Percentiles rank a stretch among this genome's conserved stretches.
phyloP scores from a whole-genome alignment of 1,140 invertebrate genomes.

The Neoseiulus cucumeris region DNA sequence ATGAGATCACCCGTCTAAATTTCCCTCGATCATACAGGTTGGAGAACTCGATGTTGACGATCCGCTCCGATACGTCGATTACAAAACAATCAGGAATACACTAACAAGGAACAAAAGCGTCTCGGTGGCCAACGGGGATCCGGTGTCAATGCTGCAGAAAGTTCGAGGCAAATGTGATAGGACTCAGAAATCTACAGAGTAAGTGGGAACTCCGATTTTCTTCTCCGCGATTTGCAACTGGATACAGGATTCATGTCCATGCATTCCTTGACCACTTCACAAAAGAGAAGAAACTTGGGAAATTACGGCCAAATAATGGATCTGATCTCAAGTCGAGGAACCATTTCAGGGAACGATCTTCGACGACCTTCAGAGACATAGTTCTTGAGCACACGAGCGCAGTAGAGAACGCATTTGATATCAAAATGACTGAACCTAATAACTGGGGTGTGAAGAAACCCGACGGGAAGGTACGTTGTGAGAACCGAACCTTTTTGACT shows the following conservation, averaged over 20 bases:
- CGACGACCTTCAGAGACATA: neutral
- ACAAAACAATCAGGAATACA: neutral
- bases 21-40: no score
- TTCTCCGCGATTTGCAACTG: no score
- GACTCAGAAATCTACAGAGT: no score
- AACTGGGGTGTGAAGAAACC: neutral
- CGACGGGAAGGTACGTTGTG: neutral
- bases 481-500: neutral
- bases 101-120: conserved; percentile 4
- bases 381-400: neutral
- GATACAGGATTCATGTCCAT: no score
- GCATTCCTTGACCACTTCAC: no score
- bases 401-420: neutral
- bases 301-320: no score
- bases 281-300: no score
- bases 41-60: neutral
- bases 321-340: neutral
- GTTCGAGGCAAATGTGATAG: no score
- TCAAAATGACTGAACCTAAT: neutral
- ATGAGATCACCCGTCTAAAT: no score
- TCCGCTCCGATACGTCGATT: neutral
- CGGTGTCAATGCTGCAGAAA: no score
- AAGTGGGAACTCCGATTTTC: no score
- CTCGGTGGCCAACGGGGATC: no score
- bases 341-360: conserved; percentile 1